phyloP scores from a whole-genome alignment of 2,797 vertebrate genomes.

The Australoheros facetus region DNA sequence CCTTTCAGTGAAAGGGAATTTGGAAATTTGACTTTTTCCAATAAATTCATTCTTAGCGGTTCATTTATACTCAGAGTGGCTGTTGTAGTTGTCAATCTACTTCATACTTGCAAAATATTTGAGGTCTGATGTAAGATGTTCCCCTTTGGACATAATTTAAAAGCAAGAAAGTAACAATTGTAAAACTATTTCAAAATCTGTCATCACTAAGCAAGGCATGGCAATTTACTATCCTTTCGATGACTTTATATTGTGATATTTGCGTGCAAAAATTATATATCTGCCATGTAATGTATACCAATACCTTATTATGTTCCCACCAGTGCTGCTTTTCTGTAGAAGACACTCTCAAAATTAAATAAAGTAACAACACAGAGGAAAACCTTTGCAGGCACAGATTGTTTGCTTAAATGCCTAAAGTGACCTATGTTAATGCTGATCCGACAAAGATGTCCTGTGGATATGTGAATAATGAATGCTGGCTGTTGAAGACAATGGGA shows the following conservation, averaged over 20 bases:
- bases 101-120: background rate
- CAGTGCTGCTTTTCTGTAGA: background rate
- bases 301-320: background rate
- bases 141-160: background rate
- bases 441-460: background rate
- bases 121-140: background rate
- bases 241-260: background rate
- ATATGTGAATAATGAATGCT: background rate
- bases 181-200: background rate
- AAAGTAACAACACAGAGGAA: slow-evolving; percentile 6
- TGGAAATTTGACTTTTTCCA: background rate
- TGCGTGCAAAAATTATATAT: background rate
- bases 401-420: slow-evolving; percentile 10
- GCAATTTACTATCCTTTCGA: background rate
- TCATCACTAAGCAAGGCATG: background rate
- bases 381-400: background rate
- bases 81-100: background rate
- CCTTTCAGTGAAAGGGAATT: background rate
- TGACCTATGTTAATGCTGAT: background rate
- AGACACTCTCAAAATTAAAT: slow-evolving; percentile 4
- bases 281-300: background rate
- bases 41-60: background rate
- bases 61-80: background rate
- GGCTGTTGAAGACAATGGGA: background rate
- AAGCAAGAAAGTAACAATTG: background rate